These are phyloP conservation scores for Opisthograptis luteolata DNA, from an alignment of 2,888 invertebrate species.

Conservation along the genomic window DNA sequence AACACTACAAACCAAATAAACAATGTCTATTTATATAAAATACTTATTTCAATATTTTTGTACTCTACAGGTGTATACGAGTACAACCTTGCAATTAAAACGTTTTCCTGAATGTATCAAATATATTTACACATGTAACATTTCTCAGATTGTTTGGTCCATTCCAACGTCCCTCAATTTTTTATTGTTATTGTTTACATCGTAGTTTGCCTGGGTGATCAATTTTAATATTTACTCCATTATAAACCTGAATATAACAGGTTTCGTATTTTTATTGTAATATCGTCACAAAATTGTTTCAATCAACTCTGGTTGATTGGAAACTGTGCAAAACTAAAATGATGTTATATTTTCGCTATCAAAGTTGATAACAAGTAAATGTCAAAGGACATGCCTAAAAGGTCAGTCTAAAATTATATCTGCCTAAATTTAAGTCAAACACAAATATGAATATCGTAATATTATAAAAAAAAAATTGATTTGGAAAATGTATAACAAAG, in stretches of 20 bases:
- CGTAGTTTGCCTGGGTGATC: conserved; percentile 34
- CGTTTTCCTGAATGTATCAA: too few relatives aligned
- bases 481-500: too few relatives aligned
- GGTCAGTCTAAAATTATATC: neutral
- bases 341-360: neutral
- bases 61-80: too few relatives aligned
- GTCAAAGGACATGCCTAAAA: neutral
- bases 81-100: too few relatives aligned
- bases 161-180: conserved; percentile 7
- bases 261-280: conserved; percentile 1
- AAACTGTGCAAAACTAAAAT: neutral
- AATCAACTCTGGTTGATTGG: neutral
- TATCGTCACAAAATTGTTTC: neutral
- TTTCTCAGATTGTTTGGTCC: neutral
- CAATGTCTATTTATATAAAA: too few relatives aligned
- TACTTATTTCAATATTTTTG: too few relatives aligned
- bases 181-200: conserved; percentile 36
- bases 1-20: too few relatives aligned
- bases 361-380: neutral
- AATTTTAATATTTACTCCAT: conserved; percentile 33
- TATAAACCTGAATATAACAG: conserved; percentile 2
- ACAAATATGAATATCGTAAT: too few relatives aligned
- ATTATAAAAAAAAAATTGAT: too few relatives aligned
- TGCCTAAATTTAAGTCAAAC: neutral
- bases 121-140: neutral